A percentile compares a stretch with the other conserved stretches of the same genome.
Conservation (phyloP, 2,113 vertebrate species). For the Zapus hudsonius region DNA sequence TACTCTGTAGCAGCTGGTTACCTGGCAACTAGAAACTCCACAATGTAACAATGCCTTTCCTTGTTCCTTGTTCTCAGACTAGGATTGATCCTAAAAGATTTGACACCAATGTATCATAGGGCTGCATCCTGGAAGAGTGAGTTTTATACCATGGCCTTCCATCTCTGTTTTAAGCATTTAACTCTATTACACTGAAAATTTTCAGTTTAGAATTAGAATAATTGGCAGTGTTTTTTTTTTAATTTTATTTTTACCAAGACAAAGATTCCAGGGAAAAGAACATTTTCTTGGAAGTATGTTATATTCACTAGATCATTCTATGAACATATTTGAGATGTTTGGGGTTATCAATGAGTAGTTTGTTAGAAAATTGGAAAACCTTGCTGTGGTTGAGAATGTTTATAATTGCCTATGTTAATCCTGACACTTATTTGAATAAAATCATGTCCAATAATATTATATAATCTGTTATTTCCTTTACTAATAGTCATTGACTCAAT, state of each 20-base stretch:
- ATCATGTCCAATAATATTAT: not conserved
- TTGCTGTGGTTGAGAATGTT: not conserved
- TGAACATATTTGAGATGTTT: not conserved
- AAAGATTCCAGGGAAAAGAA: slow-evolving; percentile 10
- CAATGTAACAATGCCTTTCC: not conserved
- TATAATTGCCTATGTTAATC: not conserved
- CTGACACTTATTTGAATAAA: not conserved
- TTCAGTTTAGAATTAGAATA: slow-evolving; percentile 7
- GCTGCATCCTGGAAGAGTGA: not conserved
- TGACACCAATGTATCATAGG: not conserved
- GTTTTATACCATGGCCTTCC: not conserved
- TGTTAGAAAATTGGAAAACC: not conserved
- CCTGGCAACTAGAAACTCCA: slow-evolving; percentile 67
- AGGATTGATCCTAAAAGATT: not conserved
- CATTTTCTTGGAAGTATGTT: not conserved
- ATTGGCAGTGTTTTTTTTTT: not conserved
- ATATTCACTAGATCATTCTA: not conserved
- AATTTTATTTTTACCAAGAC: not conserved
- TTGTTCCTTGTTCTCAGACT: not conserved
- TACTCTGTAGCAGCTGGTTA: slow-evolving; percentile 63
- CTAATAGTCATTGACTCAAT: not conserved
- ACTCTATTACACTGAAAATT: not conserved
- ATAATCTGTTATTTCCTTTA: slow-evolving; percentile 3
- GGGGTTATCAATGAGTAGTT: not conserved
- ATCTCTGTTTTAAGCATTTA: slow-evolving; percentile 14